These are phyloP conservation scores for Lithobates pipiens DNA, from an alignment of 2,797 vertebrate species.

Conservation along the genomic window DNA sequence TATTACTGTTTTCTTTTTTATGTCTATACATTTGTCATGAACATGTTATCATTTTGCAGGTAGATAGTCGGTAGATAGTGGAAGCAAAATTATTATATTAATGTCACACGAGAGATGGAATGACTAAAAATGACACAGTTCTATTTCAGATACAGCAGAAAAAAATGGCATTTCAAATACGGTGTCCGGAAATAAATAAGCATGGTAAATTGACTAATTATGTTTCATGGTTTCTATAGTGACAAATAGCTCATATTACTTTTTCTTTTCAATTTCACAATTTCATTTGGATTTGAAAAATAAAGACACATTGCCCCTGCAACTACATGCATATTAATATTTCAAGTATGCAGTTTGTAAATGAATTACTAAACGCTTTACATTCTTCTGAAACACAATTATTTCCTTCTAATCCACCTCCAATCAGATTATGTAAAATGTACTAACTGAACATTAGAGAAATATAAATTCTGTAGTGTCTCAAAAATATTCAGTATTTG, in stretches of 20 bases:
- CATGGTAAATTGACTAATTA: conserved; percentile 6
- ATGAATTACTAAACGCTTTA: not conserved
- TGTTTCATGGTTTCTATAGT: not conserved
- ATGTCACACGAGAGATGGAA: not conserved
- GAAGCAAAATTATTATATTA: not conserved
- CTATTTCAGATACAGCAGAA: not conserved
- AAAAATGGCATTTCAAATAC: not conserved
- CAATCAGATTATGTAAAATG: not conserved
- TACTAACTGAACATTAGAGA: not conserved
- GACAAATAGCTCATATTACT: not conserved
- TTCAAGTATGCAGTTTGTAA: not conserved
- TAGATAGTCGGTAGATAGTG: not conserved
- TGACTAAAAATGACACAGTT: not conserved
- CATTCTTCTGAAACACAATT: conserved; percentile 1
- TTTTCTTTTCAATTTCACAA: not conserved
- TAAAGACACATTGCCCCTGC: not conserved
- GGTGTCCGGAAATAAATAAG: not conserved
- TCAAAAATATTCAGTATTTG: too few relatives aligned
- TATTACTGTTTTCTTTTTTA: not conserved
- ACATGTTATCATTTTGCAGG: not conserved
- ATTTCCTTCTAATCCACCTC: not conserved
- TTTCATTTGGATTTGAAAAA: conserved; percentile 1
- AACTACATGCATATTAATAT: not conserved
- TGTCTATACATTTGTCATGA: not conserved
- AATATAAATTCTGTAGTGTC: too few relatives aligned